Percentiles rank a stretch among this genome's conserved stretches.
Evolutionary conservation across 2,113 vertebrate species (phyloP).

Genomic region (Vulpes ferrilata): DNA sequence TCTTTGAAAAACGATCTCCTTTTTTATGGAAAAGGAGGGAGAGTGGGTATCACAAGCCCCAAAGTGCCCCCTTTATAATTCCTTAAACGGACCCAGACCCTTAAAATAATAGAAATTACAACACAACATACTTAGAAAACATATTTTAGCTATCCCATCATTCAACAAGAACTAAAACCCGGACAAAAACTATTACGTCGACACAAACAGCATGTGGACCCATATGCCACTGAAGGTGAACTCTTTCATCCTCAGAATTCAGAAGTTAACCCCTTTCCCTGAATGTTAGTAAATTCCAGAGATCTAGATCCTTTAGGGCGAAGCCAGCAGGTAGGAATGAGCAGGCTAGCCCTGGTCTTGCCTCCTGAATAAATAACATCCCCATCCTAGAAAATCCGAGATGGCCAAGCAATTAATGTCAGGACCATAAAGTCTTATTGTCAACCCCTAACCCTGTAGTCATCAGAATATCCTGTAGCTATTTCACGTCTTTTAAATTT

Average conservation of each 20-base stretch:
- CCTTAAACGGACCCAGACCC: neutral
- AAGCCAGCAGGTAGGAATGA: neutral
- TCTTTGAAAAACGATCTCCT: slow-evolving; percentile 1
- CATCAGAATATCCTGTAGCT: neutral
- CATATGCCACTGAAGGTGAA: neutral
- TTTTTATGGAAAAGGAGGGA: neutral
- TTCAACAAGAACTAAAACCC: neutral
- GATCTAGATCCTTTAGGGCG: neutral
- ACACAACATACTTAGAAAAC: neutral
- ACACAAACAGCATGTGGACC: neutral
- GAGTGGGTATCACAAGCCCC: neutral
- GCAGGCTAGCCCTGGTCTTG: neutral
- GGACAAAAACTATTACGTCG: neutral
- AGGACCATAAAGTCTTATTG: neutral
- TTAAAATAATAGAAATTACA: neutral
- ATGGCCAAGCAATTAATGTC: neutral
- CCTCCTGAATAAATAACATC: neutral
- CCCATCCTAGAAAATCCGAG: neutral
- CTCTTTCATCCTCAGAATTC: neutral
- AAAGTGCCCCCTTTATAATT: neutral
- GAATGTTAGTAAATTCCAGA: neutral
- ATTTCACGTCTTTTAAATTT: neutral
- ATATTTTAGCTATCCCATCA: neutral
- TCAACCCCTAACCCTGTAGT: neutral
- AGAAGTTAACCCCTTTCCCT: neutral